phyloP scores from a whole-genome alignment of 2,888 invertebrate species.

The Uloborus plumipes region DNA sequence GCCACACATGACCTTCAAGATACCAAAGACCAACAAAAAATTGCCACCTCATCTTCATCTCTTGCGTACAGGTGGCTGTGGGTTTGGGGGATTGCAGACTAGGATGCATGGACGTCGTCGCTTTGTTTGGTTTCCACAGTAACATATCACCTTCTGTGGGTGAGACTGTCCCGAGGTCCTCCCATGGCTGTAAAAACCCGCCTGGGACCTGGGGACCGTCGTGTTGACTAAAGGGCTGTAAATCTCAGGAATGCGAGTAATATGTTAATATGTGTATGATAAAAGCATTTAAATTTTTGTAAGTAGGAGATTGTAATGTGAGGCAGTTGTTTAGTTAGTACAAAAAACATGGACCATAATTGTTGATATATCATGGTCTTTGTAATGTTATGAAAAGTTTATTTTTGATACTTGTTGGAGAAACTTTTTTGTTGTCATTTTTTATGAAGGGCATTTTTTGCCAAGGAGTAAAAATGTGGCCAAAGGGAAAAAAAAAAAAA shows the following conservation, averaged over 20 bases:
- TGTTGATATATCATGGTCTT: slow-evolving; percentile 65
- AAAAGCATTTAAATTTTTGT: slow-evolving; percentile 63
- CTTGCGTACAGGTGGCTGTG: slow-evolving; percentile 41
- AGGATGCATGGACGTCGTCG: slow-evolving; percentile 56
- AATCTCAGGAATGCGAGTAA: slow-evolving; percentile 63
- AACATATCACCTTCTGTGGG: slow-evolving; percentile 62
- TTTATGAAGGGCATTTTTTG: slow-evolving; percentile 64
- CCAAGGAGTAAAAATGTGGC: slow-evolving; percentile 65
- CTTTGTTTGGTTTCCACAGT: slow-evolving; percentile 66
- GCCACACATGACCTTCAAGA: slow-evolving; percentile 64
- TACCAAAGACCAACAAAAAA: slow-evolving; percentile 62
- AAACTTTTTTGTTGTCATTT: slow-evolving; percentile 65
- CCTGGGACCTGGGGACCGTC: slow-evolving; percentile 27
- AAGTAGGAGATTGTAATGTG: slow-evolving; percentile 62
- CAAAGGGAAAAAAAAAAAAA: slow-evolving; percentile 52
- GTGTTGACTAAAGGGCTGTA: slow-evolving; percentile 27
- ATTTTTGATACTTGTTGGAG: slow-evolving; percentile 66
- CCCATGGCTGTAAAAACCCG: background rate
- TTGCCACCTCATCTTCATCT: slow-evolving; percentile 59
- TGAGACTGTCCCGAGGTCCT: slow-evolving; percentile 24
- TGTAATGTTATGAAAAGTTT: slow-evolving; percentile 65
- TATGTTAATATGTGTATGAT: slow-evolving; percentile 64
- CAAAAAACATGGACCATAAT: slow-evolving; percentile 64
- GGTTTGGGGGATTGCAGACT: slow-evolving; percentile 61
- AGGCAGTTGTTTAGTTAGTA: slow-evolving; percentile 65